phyloP scores from a whole-genome alignment of 2,888 invertebrate genomes.

The Panorpa germanica region DNA sequence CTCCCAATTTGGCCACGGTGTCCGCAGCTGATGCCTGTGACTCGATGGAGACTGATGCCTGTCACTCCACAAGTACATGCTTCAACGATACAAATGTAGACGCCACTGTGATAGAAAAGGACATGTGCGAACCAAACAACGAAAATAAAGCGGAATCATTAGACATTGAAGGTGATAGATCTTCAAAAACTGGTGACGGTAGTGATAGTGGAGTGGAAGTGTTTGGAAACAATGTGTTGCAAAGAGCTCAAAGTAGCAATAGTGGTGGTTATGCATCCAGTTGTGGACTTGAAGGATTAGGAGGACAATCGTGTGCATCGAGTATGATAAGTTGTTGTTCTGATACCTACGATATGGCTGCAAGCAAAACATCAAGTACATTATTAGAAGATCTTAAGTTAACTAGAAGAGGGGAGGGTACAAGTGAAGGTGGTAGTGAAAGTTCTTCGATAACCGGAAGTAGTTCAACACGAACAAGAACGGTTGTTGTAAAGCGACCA shows the following conservation, averaged over 20 bases:
- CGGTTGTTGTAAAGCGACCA: slow-evolving; percentile 26
- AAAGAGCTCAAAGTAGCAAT: slow-evolving; percentile 33
- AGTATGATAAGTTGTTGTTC: slow-evolving; percentile 62
- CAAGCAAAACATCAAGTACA: slow-evolving; percentile 19
- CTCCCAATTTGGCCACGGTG: too few relatives aligned
- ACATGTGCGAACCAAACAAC: too few relatives aligned
- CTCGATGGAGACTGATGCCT: too few relatives aligned
- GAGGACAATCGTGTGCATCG: slow-evolving; percentile 54
- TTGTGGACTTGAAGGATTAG: slow-evolving; percentile 30
- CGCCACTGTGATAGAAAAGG: too few relatives aligned
- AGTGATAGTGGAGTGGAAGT: slow-evolving; percentile 66
- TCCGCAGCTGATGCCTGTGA: too few relatives aligned
- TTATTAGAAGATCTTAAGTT: slow-evolving; percentile 19
- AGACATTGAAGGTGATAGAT: too few relatives aligned
- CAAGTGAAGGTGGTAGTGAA: slow-evolving; percentile 57
- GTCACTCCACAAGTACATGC: too few relatives aligned
- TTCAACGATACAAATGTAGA: too few relatives aligned
- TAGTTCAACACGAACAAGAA: slow-evolving; percentile 17
- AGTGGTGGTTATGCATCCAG: slow-evolving; percentile 51
- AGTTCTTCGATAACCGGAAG: slow-evolving; percentile 49
- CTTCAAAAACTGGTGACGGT: slow-evolving; percentile 49
- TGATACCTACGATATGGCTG: slow-evolving; percentile 41
- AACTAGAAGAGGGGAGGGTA: too few relatives aligned
- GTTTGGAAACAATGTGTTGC: slow-evolving; percentile 15
- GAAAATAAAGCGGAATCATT: too few relatives aligned